Conservation (phyloP, 2,888 invertebrate genomes). For the Blastobasis lacticolella region DNA sequence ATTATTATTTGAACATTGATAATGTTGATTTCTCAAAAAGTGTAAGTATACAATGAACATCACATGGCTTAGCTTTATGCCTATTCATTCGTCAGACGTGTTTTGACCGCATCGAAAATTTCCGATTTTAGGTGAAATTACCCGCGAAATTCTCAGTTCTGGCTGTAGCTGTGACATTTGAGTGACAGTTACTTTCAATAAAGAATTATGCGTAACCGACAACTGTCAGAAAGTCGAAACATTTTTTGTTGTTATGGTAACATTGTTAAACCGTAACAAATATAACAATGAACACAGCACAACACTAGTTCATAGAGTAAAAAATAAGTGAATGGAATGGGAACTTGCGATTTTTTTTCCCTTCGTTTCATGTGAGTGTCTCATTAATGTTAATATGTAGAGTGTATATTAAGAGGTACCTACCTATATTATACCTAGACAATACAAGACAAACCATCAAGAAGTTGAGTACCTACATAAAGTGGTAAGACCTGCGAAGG, state of each 20-base stretch:
- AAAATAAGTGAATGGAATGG: no score
- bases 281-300: no score
- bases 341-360: no score
- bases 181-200: conserved; percentile 68
- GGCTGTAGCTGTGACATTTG: conserved; percentile 61
- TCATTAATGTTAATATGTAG: no score
- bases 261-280: no score
- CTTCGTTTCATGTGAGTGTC: no score
- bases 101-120: conserved; percentile 40
- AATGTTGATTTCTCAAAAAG: background rate
- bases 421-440: no score
- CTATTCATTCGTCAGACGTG: conserved; percentile 11
- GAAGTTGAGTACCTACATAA: no score
- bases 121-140: conserved; percentile 47
- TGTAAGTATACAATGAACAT: background rate
- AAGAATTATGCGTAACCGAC: conserved; percentile 54
- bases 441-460: no score
- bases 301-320: no score
- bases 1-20: background rate
- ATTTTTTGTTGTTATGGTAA: conserved; percentile 9
- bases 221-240: conserved; percentile 33
- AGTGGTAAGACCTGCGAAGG: no score
- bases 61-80: background rate
- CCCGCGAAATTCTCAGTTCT: conserved; percentile 38
- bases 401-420: no score